Base-by-base conservation (phyloP, 1,140 invertebrate species). In the Orussus abietinus region DNA sequence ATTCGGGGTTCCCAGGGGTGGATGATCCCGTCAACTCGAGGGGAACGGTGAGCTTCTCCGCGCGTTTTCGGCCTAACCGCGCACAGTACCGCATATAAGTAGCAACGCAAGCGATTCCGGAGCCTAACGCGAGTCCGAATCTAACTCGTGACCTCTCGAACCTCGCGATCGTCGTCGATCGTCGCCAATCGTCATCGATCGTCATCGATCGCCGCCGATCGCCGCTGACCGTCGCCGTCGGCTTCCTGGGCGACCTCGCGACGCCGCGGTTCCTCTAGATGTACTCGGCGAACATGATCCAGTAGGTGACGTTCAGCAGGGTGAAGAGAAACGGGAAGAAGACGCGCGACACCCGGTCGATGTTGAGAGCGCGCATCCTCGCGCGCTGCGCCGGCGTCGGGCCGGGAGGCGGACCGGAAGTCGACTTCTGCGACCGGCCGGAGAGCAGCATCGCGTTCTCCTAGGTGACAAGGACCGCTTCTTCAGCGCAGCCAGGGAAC, bases 281-380 rank as follows among this genome's bases (percentile, higher is more conserved):
- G 67, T 88, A 90, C 59, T 89, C 83, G 14, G 84, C 85, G 69
- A 93, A 94, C 62, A 88, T 81, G 42, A 87, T 80, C 91, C 91
- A 95, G 64, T 95, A 95, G 46, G 86, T 86, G 46, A 80, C 77
- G 69, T 94, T 95, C 9, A 93, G 77, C 31, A 89, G 70, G 15
- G 88, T 78, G 59, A 95, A 95, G 6, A 91, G 79, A 3, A 88
- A 75, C 0, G 91, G 91, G 64, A 95, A 95, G 60, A 91, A 86
- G 22, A 92, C 80, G 22, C 91, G 74, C 1, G 90, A 92, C 54
- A 88, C 84, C 4, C 88, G 77, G 63, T 94, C 90, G 46, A 94
- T 88, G 60, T 88, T 84, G 49, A 93, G 80, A 4, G 91, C 90
- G n/a, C 86, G 72, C 54, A 80, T 80, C 32, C 84, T 72, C 2